Conservation (phyloP, 2,888 invertebrate species). For the Perithous albicinctus region DNA sequence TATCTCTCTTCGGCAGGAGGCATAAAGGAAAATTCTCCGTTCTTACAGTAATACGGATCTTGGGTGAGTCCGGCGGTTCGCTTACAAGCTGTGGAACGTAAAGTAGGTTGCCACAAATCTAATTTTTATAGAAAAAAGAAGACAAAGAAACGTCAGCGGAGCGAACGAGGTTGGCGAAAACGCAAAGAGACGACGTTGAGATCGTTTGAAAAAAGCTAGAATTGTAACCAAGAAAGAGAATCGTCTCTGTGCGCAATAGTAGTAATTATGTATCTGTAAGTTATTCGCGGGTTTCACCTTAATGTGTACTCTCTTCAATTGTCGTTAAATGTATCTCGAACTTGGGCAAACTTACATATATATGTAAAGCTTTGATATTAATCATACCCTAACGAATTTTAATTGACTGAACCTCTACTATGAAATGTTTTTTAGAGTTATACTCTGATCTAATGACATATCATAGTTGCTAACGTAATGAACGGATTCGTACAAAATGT, state of each 20-base stretch:
- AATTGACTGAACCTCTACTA: background rate
- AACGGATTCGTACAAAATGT: background rate
- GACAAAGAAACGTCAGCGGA: slow-evolving; percentile 31
- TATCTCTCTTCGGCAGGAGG: slow-evolving; percentile 31
- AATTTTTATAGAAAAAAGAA: slow-evolving; percentile 56
- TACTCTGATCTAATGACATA: background rate
- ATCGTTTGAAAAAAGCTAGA: slow-evolving; percentile 30
- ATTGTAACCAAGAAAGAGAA: slow-evolving; percentile 5
- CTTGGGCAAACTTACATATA: background rate
- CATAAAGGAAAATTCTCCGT: slow-evolving; percentile 27
- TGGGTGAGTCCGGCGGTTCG: background rate
- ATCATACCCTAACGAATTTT: slow-evolving; percentile 24
- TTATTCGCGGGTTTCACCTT: slow-evolving; percentile 23
- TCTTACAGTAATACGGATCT: slow-evolving; percentile 17
- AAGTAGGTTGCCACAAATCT: slow-evolving; percentile 44
- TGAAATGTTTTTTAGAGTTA: background rate
- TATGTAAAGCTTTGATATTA: slow-evolving; percentile 18
- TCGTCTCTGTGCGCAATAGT: slow-evolving; percentile 17
- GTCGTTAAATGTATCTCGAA: slow-evolving; percentile 20
- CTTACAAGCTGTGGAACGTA: slow-evolving; percentile 12
- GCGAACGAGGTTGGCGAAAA: slow-evolving; percentile 45
- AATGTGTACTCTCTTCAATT: slow-evolving; percentile 39
- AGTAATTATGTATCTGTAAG: slow-evolving; percentile 32
- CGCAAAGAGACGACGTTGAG: slow-evolving; percentile 22
- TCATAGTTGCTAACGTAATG: background rate